Evolutionary conservation across 2,888 invertebrate species (phyloP), one percentile per base, ranked within the genome.

Genomic region (Gymnocheta viridis): DNA sequence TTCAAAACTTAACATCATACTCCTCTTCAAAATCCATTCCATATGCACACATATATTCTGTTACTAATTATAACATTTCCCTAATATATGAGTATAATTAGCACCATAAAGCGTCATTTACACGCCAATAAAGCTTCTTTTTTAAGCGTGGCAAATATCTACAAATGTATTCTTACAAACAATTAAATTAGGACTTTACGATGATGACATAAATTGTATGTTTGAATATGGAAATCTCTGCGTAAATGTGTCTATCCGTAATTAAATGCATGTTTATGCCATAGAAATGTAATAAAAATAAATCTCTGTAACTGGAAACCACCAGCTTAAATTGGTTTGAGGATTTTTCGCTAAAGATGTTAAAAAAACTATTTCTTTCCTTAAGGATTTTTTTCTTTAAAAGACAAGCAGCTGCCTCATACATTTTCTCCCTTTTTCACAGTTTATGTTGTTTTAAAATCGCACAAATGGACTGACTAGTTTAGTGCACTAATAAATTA

Each of bases 81-180:
- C 44, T 74, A 41, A 38, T 64, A 51, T 62, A 62, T n/a, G 62
- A 74, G 22, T 22, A 64, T 54, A 74, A 74, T 74, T 74, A 64
- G 62, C 64, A 38, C 29, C 14, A 74, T 64, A 41, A 64, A 64
- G 17, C 51, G 62, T 54, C 62, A 74, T 74, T 74, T 64, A 54
- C 27, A 27, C 41, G 29, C 51, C 29, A 54, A 62, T 74, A 73
- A 73, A 73, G 62, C 41, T 41, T 44, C n/a, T 44, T 44, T 72
- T 58, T 58, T 44, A 51, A 35, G 51, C 7, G 35, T 35, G 67
- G 32, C 67, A 67, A 67, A 49, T 67, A 51, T 44, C 44, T 72
- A 44, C 32, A 72, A 58, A 47, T 47, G 29, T 44, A 9, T 47
- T 47, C 22, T 60, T 47, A 17, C 27, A 72, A 44, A 44, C 44